Percentiles rank a stretch among this genome's conserved stretches.
Evolutionary conservation across 2,113 vertebrate genomes (phyloP).

Genomic region (Notothenia coriiceps): DNA sequence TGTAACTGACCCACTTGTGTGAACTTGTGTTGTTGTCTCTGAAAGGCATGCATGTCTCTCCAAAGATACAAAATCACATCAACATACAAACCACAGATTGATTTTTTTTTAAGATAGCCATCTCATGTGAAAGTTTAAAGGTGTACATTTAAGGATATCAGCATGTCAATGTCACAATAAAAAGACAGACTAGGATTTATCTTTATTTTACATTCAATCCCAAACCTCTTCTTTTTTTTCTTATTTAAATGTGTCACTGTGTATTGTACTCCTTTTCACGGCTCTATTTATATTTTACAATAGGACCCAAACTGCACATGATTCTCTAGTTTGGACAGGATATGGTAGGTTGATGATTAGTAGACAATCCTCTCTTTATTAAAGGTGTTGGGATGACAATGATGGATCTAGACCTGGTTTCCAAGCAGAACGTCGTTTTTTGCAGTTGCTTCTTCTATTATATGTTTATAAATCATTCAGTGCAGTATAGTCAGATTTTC

Average conservation of each 20-base stretch:
- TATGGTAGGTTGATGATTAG: constrained; percentile 2
- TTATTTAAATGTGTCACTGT: neutral
- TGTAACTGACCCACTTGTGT: constrained; percentile 62
- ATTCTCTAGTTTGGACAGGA: constrained; percentile 2
- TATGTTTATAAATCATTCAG: constrained; percentile 6
- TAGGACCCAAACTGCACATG: neutral
- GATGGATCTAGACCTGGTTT: neutral
- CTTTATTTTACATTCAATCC: neutral
- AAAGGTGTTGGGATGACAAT: neutral
- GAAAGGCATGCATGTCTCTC: neutral
- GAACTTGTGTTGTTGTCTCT: constrained; percentile 38
- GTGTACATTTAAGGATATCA: constrained; percentile 2
- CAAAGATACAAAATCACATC: neutral
- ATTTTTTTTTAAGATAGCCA: constrained; percentile 8
- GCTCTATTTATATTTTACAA: constrained; percentile 11
- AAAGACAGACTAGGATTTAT: neutral
- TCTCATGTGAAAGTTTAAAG: neutral
- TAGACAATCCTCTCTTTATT: neutral
- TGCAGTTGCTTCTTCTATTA: neutral
- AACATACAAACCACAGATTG: neutral
- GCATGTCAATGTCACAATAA: neutral
- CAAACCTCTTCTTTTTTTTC: neutral
- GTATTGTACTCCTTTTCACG: neutral
- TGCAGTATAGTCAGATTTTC: neutral
- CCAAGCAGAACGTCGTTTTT: neutral